phyloP scores from a whole-genome alignment of 2,797 vertebrate genomes.

The Trematomus bernacchii region DNA sequence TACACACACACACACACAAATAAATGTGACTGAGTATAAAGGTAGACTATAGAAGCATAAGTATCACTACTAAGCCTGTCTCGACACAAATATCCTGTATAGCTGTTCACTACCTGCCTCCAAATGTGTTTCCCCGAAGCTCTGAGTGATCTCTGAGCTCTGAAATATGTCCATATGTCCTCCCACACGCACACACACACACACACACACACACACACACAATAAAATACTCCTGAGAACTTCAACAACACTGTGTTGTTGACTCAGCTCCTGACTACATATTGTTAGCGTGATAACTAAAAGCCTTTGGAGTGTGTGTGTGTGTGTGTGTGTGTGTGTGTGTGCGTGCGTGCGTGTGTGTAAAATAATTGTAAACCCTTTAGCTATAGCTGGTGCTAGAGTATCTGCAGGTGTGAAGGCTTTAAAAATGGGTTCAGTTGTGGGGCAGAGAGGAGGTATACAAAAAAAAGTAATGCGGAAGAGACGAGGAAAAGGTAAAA shows the following conservation, averaged over 20 bases:
- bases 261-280: constrained; percentile 58
- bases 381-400: constrained; percentile 42
- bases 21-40: not conserved
- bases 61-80: not conserved
- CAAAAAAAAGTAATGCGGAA: constrained; percentile 10
- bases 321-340: constrained; percentile 32
- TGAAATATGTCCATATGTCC: constrained; percentile 19
- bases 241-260: constrained; percentile 33
- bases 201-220: constrained; percentile 2
- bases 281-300: constrained; percentile 45
- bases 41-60: not conserved
- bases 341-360: too few species aligned
- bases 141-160: not conserved
- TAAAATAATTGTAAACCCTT: constrained; percentile 56
- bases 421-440: constrained; percentile 70
- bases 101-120: constrained; percentile 21
- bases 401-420: constrained; percentile 61
- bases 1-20: constrained; percentile 55
- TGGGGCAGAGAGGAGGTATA: constrained; percentile 47
- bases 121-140: constrained; percentile 23
- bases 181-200: constrained; percentile 15
- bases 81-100: constrained; percentile 10
- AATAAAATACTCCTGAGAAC: constrained; percentile 38
- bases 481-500: constrained; percentile 21
- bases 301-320: constrained; percentile 33